Evolutionary conservation across 2,797 vertebrate species (phyloP).

Genomic region (Hoplostethus atlanticus): DNA sequence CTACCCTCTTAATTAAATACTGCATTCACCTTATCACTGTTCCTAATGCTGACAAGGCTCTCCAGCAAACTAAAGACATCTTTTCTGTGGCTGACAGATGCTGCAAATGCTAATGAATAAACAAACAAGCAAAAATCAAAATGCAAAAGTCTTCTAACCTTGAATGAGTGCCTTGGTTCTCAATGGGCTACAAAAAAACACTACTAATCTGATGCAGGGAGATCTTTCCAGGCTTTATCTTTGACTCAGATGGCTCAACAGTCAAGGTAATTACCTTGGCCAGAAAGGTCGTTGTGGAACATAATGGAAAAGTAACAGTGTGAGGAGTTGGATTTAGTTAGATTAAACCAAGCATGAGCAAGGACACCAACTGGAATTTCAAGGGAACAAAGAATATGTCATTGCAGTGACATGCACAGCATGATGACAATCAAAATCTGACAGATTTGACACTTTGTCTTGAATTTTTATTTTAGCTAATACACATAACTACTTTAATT

Average conservation of each 20-base stretch:
- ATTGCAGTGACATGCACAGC: constrained; percentile 48
- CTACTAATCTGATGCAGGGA: constrained; percentile 65
- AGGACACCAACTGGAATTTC: constrained; percentile 36
- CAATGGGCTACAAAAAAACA: constrained; percentile 42
- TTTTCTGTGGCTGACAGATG: constrained; percentile 62
- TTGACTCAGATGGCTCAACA: constrained; percentile 65
- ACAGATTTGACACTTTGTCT: constrained; percentile 45
- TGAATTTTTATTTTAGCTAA: constrained; percentile 59
- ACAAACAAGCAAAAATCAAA: constrained; percentile 64
- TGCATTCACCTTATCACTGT: constrained; percentile 70
- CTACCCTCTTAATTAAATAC: constrained; percentile 79
- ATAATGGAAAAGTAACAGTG: constrained; percentile 71
- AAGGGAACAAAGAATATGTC: constrained; percentile 22
- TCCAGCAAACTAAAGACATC: constrained; percentile 65
- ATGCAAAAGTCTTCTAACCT: constrained; percentile 6
- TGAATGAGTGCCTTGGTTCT: constrained; percentile 37
- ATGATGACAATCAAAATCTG: constrained; percentile 57
- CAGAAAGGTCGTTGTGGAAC: constrained; percentile 71
- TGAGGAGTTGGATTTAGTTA: constrained; percentile 62
- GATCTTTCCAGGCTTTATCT: constrained; percentile 73
- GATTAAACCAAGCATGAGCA: constrained; percentile 45
- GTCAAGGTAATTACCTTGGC: constrained; percentile 78
- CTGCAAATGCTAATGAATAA: constrained; percentile 72
- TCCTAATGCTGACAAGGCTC: constrained; percentile 68
- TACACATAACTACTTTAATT: constrained; percentile 56